Evolutionary conservation across 1,140 invertebrate species (phyloP), one percentile per base, ranked within the genome.

Genomic region (Leucophenga varia): DNA sequence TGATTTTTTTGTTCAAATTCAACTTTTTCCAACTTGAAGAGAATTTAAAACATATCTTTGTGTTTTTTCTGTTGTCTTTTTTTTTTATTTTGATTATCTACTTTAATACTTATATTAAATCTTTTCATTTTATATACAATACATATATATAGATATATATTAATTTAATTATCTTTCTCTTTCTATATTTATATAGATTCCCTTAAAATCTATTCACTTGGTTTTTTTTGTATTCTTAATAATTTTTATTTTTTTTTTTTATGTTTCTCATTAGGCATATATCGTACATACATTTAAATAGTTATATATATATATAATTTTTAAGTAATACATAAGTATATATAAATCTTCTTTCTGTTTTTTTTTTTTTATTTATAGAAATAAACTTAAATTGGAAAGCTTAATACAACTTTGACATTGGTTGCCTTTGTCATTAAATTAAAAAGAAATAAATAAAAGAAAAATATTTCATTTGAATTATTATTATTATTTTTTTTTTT

Each of bases 51-150:
- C n/a, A n/a, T n/a, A n/a, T 13, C 12, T 13, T 39, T 54, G 47
- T 47, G n/a, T 25, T 25, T 25, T 25, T 45, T 37, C 45, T 49
- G 43, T 44, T 10, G 43, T 52, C 13, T 30, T 16, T 52, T 37
- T 39, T 59, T 61, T 64, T 64, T 67, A 63, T 67, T 67, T 34
- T 67, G 63, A 67, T 67, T 67, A 67, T 67, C 63, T 67, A 67
- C 63, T 56, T 59, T 67, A 67, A 63, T 67, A 67, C 63, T 67
- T 67, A 67, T n/a, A n/a, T n/a, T n/a, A n/a, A n/a, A n/a, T n/a
- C n/a, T n/a, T n/a, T n/a, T 34, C 8, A 34, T 34, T 49, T 39
- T 20, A 54, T 50, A 57, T 58, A 64, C 54, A 65, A 45, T 57
- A 65, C 58, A 67, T 57, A 57, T 49, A 57, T 57, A 38, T 51